Percentiles rank a stretch among this genome's conserved stretches.
Conservation (phyloP, 2,113 vertebrate genomes). For the Chiloscyllium plagiosum region DNA sequence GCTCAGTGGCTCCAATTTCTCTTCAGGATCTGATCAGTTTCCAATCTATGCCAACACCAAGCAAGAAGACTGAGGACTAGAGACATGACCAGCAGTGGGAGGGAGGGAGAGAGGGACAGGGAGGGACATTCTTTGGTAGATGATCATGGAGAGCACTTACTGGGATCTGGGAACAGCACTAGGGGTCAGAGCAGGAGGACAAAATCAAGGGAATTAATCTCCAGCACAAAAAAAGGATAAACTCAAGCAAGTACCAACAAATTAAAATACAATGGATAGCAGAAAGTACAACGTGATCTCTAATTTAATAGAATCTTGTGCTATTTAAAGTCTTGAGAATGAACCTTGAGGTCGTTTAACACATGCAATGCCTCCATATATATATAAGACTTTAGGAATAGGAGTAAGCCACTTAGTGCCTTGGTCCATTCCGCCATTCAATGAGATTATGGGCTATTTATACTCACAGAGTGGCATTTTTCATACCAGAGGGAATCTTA, state of each 20-base stretch:
- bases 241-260: background rate
- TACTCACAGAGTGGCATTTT: background rate
- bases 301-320: background rate
- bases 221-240: background rate
- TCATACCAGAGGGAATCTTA: background rate
- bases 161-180: background rate
- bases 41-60: background rate
- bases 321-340: background rate
- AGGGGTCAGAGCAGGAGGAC: background rate
- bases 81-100: background rate
- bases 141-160: background rate
- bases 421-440: too few relatives aligned
- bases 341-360: background rate
- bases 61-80: background rate
- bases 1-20: background rate
- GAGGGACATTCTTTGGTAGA: background rate
- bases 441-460: background rate
- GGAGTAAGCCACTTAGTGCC: too few relatives aligned
- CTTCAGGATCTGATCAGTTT: background rate
- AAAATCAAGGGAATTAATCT: background rate
- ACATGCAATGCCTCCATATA: background rate
- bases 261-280: background rate
- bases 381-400: too few relatives aligned
- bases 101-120: background rate
- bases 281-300: background rate